phyloP scores from a whole-genome alignment of 2,888 invertebrate species.

The Drosophila gaucha region DNA sequence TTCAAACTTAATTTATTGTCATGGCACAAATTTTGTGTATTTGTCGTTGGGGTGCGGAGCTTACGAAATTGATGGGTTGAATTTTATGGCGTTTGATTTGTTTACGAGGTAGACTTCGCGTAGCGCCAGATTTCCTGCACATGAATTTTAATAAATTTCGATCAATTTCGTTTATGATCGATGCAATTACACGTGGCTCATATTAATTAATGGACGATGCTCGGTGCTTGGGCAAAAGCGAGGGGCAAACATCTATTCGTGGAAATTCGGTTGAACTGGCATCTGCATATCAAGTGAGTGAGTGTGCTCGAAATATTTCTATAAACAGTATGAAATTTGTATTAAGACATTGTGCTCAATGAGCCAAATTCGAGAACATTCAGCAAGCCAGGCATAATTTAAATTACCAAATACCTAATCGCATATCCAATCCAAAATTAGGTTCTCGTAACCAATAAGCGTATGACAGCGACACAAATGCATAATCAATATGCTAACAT shows the following conservation, averaged over 20 bases:
- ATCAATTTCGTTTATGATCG: constrained; percentile 45
- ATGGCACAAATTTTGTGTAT: constrained; percentile 74
- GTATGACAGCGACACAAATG: constrained; percentile 61
- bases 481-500: constrained; percentile 72
- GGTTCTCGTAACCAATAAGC: constrained; percentile 39
- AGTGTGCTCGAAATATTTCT: neutral
- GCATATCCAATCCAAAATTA: constrained; percentile 41
- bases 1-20: constrained; percentile 64
- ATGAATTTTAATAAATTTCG: constrained; percentile 34
- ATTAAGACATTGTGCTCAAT: constrained; percentile 4
- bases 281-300: neutral
- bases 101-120: constrained; percentile 49
- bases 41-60: constrained; percentile 52
- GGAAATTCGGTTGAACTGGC: constrained; percentile 14
- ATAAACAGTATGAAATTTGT: neutral
- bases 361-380: constrained; percentile 5
- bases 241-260: constrained; percentile 12
- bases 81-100: constrained; percentile 69
- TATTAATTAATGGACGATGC: constrained; percentile 52
- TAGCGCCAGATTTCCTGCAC: constrained; percentile 79
- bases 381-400: constrained; percentile 26
- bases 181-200: constrained; percentile 56
- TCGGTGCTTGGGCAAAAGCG: neutral
- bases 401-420: constrained; percentile 47
- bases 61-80: constrained; percentile 70